phyloP scores from a whole-genome alignment of 2,797 vertebrate genomes.

The Scolopax bukidnonensis region DNA sequence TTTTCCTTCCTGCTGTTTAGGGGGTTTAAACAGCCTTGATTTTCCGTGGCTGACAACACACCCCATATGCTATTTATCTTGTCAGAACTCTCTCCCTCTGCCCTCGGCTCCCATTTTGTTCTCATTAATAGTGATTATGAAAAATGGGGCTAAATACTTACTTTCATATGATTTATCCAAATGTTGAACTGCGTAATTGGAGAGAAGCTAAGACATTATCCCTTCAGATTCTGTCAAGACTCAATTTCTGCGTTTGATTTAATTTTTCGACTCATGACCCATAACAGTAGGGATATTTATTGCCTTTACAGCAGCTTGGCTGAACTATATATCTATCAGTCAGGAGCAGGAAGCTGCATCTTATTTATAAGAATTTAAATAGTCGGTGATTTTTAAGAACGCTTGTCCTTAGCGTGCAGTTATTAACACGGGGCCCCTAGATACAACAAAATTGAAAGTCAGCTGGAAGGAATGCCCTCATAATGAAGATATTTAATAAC shows the following conservation, averaged over 20 bases:
- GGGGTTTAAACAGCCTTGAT: conserved; percentile 47
- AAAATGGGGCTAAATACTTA: conserved; percentile 66
- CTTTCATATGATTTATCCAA: conserved; percentile 69
- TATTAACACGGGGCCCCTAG: conserved; percentile 33
- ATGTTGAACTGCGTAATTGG: conserved; percentile 67
- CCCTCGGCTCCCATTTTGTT: conserved; percentile 67
- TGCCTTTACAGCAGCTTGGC: not conserved
- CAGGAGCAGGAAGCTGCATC: conserved; percentile 5
- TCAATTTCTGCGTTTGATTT: conserved; percentile 70
- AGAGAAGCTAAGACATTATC: conserved; percentile 64
- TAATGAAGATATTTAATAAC: conserved; percentile 55
- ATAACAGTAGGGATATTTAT: conserved; percentile 50
- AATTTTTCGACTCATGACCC: conserved; percentile 66
- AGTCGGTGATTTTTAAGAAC: conserved; percentile 37
- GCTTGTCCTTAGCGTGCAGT: not conserved
- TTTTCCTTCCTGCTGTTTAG: conserved; percentile 44
- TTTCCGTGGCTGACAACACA: conserved; percentile 71
- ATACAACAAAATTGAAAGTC: conserved; percentile 42
- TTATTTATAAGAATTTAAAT: conserved; percentile 20
- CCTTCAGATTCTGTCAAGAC: conserved; percentile 64
- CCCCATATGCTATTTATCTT: conserved; percentile 77
- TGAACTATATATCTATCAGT: conserved; percentile 43
- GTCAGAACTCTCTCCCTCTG: conserved; percentile 74
- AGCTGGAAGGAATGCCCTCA: conserved; percentile 36
- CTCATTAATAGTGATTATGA: conserved; percentile 68